phyloP scores from a whole-genome alignment of 2,888 invertebrate species.

The Meta bourneti region DNA sequence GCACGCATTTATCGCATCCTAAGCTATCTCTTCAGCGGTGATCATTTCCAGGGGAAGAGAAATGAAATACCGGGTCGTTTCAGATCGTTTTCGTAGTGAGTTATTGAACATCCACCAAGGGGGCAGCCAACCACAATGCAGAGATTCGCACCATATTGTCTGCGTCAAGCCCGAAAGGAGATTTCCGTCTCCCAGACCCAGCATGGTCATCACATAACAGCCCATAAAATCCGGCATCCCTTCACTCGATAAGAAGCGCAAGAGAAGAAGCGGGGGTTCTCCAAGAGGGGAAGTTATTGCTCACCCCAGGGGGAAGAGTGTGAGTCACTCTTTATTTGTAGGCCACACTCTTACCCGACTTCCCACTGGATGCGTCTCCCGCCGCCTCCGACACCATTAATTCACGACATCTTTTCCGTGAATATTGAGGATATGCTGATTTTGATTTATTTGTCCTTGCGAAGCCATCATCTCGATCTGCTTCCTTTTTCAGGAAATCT shows the following conservation, averaged over 20 bases:
- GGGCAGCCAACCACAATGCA: not conserved
- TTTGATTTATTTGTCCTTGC: conserved; percentile 30
- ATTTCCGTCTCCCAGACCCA: not conserved
- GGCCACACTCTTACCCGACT: not conserved
- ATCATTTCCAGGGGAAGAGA: not conserved
- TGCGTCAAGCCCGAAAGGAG: not conserved
- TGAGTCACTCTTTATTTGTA: not conserved
- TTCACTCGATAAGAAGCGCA: conserved; percentile 7
- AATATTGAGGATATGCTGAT: conserved; percentile 38
- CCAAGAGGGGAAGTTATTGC: not conserved
- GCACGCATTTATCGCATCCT: too few relatives aligned
- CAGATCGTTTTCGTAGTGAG: too few relatives aligned
- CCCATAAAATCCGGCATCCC: not conserved
- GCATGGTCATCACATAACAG: not conserved
- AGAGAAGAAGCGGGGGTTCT: conserved; percentile 5
- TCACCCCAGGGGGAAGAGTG: not conserved
- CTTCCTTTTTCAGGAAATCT: conserved; percentile 13
- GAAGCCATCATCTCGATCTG: not conserved
- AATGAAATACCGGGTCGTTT: not conserved
- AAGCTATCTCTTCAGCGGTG: not conserved
- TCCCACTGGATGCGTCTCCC: not conserved
- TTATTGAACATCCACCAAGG: too few relatives aligned
- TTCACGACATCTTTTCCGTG: conserved; percentile 3
- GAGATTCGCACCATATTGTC: conserved; percentile 11
- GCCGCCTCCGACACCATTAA: not conserved